These are phyloP conservation scores for Fragum fragum DNA, from an alignment of 2,888 invertebrate genomes.

Conservation along the genomic window DNA sequence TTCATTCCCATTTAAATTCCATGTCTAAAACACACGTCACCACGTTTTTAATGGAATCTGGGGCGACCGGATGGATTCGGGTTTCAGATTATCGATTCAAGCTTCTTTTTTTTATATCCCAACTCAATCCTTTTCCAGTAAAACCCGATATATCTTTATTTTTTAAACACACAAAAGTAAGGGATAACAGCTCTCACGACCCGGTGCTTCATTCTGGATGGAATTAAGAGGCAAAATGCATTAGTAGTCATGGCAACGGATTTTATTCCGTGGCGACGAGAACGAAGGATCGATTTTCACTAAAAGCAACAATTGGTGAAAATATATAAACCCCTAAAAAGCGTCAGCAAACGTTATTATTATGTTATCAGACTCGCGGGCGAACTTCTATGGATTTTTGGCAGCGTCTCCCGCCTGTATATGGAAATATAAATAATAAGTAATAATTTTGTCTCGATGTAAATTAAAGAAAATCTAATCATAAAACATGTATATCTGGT, in stretches of 20 bases:
- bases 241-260: slow-evolving; percentile 68
- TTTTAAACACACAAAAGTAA: slow-evolving; percentile 22
- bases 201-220: slow-evolving; percentile 57
- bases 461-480: background rate
- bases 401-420: background rate
- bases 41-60: background rate
- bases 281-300: slow-evolving; percentile 53
- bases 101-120: background rate
- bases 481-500: too few relatives aligned
- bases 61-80: background rate
- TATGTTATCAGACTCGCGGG: slow-evolving; percentile 20
- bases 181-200: slow-evolving; percentile 48
- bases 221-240: slow-evolving; percentile 70
- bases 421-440: background rate
- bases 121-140: background rate
- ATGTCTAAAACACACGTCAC: background rate
- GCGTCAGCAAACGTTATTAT: slow-evolving; percentile 31
- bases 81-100: background rate
- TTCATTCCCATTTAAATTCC: background rate
- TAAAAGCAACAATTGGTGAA: slow-evolving; percentile 67
- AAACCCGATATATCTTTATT: background rate
- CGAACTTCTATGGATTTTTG: slow-evolving; percentile 13
- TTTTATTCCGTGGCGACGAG: slow-evolving; percentile 64
- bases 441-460: background rate
- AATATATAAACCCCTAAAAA: slow-evolving; percentile 58